Evolutionary conservation across 2,113 vertebrate species (phyloP), one percentile per base, ranked within the genome.

Genomic region (Orcinus orca): DNA sequence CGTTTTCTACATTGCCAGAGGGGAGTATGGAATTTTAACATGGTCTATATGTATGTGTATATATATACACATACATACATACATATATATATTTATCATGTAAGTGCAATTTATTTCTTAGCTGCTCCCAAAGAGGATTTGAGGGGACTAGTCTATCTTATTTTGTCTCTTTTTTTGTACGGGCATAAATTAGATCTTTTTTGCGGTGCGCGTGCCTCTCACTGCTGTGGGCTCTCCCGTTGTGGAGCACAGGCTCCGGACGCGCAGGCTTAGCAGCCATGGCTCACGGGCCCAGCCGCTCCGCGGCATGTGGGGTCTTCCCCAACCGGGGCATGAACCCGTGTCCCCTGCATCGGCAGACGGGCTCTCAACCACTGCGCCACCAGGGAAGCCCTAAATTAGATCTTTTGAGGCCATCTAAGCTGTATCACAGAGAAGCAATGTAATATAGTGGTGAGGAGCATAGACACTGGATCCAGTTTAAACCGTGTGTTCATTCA

Each of bases 91-190:
- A 50, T 60, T 17, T n/a, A 73, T 29, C 81, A 89, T 58, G 33
- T 65, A 88, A 60, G 44, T 74, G 18, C 60, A 88, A 91, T 95
- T 95, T 95, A 96, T 91, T 95, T 93, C 41, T 93, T 62, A 67
- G 23, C 60, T 80, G 10, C 29, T 79, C 68, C 47, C 60, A 91
- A 38, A 95, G 65, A 93, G 36, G 60, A 85, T 91, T 88, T 91
- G 71, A 81, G 12, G 31, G 94, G 26, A 94, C 25, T 82, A 17
- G 6, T 53, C 55, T 88, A 58, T 86, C 80, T 73, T 79, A 41
- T 70, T 96, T 95, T 85, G 12, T 85, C 6, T 63, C 38, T 13
- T 65, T 63, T 50, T 38, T 33, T 17, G 0, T 36, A 82, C 38
- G 41, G 31, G 17, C n/a, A 84, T 65, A 95, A 86, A 87, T 71